These are phyloP conservation scores for Leontopithecus rosalia DNA, from an alignment of 2,797 vertebrate species.

Conservation along the genomic window DNA sequence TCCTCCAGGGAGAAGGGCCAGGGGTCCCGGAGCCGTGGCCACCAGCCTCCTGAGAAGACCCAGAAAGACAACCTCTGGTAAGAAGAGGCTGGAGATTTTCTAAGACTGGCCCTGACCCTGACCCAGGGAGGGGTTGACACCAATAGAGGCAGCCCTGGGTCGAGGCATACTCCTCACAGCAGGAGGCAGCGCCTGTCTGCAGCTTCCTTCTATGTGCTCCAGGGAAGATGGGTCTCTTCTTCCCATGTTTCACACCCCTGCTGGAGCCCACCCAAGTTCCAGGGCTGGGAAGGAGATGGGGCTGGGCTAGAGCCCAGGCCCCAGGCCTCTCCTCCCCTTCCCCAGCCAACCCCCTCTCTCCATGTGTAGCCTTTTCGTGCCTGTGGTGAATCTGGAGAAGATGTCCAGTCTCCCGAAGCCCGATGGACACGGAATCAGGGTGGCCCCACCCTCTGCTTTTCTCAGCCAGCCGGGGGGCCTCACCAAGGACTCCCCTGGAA, in stretches of 20 bases:
- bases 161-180: background rate
- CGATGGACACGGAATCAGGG: slow-evolving; percentile 90
- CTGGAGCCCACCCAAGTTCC: slow-evolving; percentile 39
- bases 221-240: slow-evolving; percentile 9
- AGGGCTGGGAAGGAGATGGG: slow-evolving; percentile 53
- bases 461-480: slow-evolving; percentile 70
- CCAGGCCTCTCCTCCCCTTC: slow-evolving; percentile 5
- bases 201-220: background rate
- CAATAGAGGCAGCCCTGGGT: background rate
- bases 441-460: slow-evolving; percentile 82
- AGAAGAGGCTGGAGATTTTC: slow-evolving; percentile 75
- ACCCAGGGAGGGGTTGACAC: slow-evolving; percentile 4
- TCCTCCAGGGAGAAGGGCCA: slow-evolving; percentile 86
- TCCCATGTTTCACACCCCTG: background rate
- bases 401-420: slow-evolving; percentile 89
- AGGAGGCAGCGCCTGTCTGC: background rate
- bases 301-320: slow-evolving; percentile 54
- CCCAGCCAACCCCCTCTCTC: slow-evolving; percentile 64
- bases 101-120: background rate
- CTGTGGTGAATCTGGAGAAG: slow-evolving; percentile 91
- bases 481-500: slow-evolving; percentile 87
- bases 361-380: slow-evolving; percentile 89
- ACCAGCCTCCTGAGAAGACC: slow-evolving; percentile 89
- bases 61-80: slow-evolving; percentile 93
- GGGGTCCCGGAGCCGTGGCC: slow-evolving; percentile 79